Evolutionary conservation across 2,888 invertebrate species (phyloP).

Genomic region (Platerodrilus igneus): DNA sequence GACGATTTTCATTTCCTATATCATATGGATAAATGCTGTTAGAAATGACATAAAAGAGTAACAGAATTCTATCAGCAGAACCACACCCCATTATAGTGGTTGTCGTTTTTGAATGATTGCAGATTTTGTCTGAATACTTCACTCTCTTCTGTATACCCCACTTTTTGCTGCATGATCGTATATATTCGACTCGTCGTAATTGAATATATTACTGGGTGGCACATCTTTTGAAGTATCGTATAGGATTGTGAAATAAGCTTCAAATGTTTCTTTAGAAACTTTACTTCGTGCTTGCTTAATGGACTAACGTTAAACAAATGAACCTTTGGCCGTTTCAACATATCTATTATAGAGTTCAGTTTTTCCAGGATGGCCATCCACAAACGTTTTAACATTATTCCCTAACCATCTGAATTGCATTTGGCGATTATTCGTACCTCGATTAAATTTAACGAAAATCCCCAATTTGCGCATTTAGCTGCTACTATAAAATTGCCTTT

Average conservation of each 20-base stretch:
- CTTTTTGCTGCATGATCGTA: constrained; percentile 34
- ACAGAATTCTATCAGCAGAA: constrained; percentile 27
- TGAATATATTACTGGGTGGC: constrained; percentile 12
- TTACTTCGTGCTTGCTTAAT: constrained; percentile 1
- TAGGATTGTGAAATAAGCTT: constrained; percentile 10
- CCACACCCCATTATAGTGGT: constrained; percentile 32
- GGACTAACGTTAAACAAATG: constrained; percentile 10
- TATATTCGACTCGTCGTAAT: constrained; percentile 30
- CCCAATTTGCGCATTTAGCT: constrained; percentile 26
- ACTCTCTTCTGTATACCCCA: constrained; percentile 13
- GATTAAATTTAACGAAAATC: constrained; percentile 24
- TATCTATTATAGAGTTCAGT: constrained; percentile 23
- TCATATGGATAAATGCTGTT: constrained; percentile 26
- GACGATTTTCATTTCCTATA: constrained; percentile 35
- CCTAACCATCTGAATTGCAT: constrained; percentile 27
- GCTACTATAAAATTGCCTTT: constrained; percentile 9
- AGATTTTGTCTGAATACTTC: constrained; percentile 26
- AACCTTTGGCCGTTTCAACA: constrained; percentile 27
- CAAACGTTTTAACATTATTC: constrained; percentile 23
- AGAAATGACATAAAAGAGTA: constrained; percentile 31
- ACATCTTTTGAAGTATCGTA: constrained; percentile 3
- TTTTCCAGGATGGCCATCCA: constrained; percentile 24
- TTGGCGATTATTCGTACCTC: constrained; percentile 29
- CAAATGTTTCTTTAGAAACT: constrained; percentile 6
- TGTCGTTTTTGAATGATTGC: constrained; percentile 31